These are phyloP conservation scores for Apoderus coryli DNA, from an alignment of 2,888 invertebrate genomes.

Conservation along the genomic window DNA sequence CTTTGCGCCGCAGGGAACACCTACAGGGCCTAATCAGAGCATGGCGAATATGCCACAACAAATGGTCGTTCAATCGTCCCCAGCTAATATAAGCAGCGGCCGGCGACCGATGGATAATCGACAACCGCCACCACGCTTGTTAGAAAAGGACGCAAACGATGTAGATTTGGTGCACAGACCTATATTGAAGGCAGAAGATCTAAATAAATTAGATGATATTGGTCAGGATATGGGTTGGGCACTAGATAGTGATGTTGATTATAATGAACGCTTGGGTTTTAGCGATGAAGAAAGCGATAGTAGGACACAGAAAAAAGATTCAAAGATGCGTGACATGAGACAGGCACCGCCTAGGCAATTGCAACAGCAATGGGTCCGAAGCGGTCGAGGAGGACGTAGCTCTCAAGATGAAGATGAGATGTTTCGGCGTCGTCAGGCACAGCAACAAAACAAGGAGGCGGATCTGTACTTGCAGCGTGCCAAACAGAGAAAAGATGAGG, in stretches of 20 bases:
- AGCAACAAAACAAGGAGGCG: slow-evolving; percentile 42
- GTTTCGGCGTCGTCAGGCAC: slow-evolving; percentile 18
- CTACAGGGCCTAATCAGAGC: slow-evolving; percentile 4
- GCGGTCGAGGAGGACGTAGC: slow-evolving; percentile 28
- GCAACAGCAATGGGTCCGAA: slow-evolving; percentile 25
- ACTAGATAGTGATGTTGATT: slow-evolving; percentile 84
- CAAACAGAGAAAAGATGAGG: slow-evolving; percentile 74
- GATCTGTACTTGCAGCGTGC: slow-evolving; percentile 71
- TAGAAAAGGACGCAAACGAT: slow-evolving; percentile 23
- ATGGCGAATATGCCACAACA: slow-evolving; percentile 3
- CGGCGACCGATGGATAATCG: slow-evolving; percentile 18
- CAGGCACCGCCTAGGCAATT: slow-evolving; percentile 16
- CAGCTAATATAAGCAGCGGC: too few species aligned
- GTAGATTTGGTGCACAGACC: slow-evolving; percentile 51
- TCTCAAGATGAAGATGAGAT: slow-evolving; percentile 19
- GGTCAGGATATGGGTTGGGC: slow-evolving; percentile 86
- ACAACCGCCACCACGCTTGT: slow-evolving; percentile 32
- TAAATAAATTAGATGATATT: slow-evolving; percentile 84
- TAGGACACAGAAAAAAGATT: slow-evolving; percentile 20
- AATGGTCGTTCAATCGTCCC: too few species aligned
- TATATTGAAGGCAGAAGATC: slow-evolving; percentile 85
- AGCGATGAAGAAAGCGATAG: slow-evolving; percentile 70
- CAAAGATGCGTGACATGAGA: slow-evolving; percentile 7
- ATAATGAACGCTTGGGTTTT: slow-evolving; percentile 86
- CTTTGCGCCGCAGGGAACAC: slow-evolving; percentile 16